Percentiles rank a stretch among this genome's conserved stretches.
Conservation (phyloP, 1,140 invertebrate genomes). For the Polyergus mexicanus region DNA sequence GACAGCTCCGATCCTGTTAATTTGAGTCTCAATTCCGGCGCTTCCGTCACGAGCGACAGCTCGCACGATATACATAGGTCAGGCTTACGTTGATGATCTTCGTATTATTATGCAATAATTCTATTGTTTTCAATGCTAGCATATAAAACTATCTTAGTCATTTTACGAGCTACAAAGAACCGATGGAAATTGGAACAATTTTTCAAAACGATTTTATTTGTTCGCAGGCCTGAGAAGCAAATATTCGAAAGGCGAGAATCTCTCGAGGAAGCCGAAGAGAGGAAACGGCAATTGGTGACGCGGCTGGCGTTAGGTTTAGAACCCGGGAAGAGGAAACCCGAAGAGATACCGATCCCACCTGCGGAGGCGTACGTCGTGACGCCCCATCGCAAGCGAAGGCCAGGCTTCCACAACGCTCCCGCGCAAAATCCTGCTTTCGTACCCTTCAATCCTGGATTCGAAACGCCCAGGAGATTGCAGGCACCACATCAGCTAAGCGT, state of each 20-base stretch:
- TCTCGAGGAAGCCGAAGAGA: conserved; percentile 85
- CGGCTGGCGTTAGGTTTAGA: conserved; percentile 83
- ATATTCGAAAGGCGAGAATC: conserved; percentile 84
- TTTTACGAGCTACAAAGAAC: not conserved
- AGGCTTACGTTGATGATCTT: not conserved
- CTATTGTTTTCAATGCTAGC: not conserved
- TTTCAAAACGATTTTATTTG: not conserved
- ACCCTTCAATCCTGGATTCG: conserved; percentile 88
- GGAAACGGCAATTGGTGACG: conserved; percentile 83
- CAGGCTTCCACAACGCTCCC: conserved; percentile 94
- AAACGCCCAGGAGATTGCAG: conserved; percentile 85
- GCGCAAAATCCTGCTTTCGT: conserved; percentile 95
- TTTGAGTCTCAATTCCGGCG: conserved; percentile 88
- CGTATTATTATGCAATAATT: not conserved
- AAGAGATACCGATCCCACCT: conserved; percentile 84
- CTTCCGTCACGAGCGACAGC: conserved; percentile 83
- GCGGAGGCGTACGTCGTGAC: conserved; percentile 92
- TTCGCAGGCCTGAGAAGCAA: conserved; percentile 76
- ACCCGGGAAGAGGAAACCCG: conserved; percentile 83
- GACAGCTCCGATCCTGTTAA: conserved; percentile 91
- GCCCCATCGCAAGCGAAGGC: conserved; percentile 93
- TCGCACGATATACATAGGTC: conserved; percentile 84
- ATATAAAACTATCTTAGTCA: not conserved
- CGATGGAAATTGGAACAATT: not conserved
- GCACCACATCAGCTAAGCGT: conserved; percentile 90